Evolutionary conservation across 2,113 vertebrate species (phyloP).

Genomic region (Nesogale talazaci): DNA sequence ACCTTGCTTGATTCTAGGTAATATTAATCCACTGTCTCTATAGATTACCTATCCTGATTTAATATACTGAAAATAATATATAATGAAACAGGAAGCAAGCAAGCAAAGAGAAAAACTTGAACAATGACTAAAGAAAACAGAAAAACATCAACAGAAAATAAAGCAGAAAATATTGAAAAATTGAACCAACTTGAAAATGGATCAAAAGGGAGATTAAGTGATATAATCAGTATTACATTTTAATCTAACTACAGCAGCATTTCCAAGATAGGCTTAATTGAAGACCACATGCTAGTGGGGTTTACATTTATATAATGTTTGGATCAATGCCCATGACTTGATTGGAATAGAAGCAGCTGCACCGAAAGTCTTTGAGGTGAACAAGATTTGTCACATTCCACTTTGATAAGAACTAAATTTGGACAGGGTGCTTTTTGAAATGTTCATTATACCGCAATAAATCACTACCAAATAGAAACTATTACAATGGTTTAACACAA

Average conservation of each 20-base stretch:
- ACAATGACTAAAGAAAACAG: too few species aligned
- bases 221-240: too few species aligned
- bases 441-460: neutral
- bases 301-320: neutral
- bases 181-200: too few species aligned
- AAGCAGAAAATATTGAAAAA: too few species aligned
- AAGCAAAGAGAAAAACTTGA: too few species aligned
- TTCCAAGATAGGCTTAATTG: neutral
- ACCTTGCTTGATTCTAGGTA: too few species aligned
- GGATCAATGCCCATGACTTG: neutral
- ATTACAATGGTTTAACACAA: constrained; percentile 46
- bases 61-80: too few species aligned
- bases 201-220: too few species aligned
- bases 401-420: constrained; percentile 13
- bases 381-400: neutral
- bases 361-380: neutral
- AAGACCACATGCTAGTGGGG: fast-evolving
- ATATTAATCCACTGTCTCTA: too few species aligned
- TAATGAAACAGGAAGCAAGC: too few species aligned
- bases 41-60: too few species aligned
- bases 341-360: neutral
- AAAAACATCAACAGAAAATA: too few species aligned
- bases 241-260: neutral
- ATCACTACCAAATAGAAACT: neutral
- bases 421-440: neutral